phyloP scores from a whole-genome alignment of 2,888 invertebrate genomes.

The Ditylenchus weischeri region DNA sequence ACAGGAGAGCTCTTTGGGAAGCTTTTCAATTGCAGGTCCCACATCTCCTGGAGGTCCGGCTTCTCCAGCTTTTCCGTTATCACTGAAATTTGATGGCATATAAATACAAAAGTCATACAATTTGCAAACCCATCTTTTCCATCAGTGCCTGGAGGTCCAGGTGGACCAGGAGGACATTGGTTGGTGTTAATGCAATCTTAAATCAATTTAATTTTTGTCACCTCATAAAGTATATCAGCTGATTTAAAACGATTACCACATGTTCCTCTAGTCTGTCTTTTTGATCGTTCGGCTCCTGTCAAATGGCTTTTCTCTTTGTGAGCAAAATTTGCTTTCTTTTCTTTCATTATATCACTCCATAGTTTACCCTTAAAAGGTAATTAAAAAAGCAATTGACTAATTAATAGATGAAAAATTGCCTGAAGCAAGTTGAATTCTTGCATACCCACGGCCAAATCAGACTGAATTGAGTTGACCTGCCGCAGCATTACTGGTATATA shows the following conservation, averaged over 20 bases:
- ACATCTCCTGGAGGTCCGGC: not conserved
- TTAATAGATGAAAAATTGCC: not conserved
- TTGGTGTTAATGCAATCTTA: conserved; percentile 3
- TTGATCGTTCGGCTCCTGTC: no score
- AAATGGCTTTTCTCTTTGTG: no score
- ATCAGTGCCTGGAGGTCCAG: conserved; percentile 17
- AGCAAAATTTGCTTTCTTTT: no score
- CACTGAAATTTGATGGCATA: not conserved
- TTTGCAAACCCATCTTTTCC: conserved; percentile 13
- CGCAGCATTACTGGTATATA: conserved; percentile 15
- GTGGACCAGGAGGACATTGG: conserved; percentile 23
- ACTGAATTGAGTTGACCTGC: conserved; percentile 14
- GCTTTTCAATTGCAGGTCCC: not conserved
- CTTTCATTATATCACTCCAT: no score
- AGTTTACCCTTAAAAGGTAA: no score
- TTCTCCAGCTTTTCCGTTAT: conserved; percentile 4
- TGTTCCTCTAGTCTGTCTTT: no score
- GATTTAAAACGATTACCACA: no score
- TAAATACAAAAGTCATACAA: no score
- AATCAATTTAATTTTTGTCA: not conserved
- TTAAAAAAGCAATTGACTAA: no score
- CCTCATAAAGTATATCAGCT: no score
- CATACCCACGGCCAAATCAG: conserved; percentile 18
- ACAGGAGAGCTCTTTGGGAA: not conserved
- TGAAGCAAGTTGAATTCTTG: conserved; percentile 21